A percentile compares a stretch with the other conserved stretches of the same genome.
Evolutionary conservation across 2,888 invertebrate genomes (phyloP).

Genomic region (Microplitis manilae): DNA sequence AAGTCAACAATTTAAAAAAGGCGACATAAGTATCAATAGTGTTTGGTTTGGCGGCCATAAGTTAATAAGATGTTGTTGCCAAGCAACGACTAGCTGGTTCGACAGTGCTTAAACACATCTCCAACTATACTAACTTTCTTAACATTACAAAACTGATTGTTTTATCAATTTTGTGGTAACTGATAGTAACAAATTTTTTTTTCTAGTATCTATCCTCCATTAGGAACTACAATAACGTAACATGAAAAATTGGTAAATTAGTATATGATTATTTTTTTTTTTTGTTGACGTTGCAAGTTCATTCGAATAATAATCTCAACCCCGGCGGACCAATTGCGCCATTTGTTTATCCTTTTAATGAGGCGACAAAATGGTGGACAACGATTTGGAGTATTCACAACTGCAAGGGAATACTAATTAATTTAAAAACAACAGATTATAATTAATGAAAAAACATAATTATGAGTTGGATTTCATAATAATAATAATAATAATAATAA

Average conservation of each 20-base stretch:
- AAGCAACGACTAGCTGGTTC: constrained; percentile 66
- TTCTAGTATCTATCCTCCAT: background rate
- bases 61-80: constrained; percentile 62
- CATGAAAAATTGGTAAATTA: constrained; percentile 17
- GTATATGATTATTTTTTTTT: background rate
- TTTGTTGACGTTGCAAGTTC: constrained; percentile 48
- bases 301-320: constrained; percentile 56
- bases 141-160: constrained; percentile 32
- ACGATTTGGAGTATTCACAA: constrained; percentile 43
- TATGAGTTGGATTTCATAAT: background rate
- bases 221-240: constrained; percentile 39
- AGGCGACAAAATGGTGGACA: constrained; percentile 65
- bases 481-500: background rate
- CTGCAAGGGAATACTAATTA: constrained; percentile 22
- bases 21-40: constrained; percentile 35
- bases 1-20: constrained; percentile 27
- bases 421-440: background rate
- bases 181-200: constrained; percentile 5
- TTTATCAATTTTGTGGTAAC: constrained; percentile 26
- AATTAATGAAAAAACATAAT: background rate
- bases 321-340: constrained; percentile 56
- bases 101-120: constrained; percentile 59
- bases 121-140: constrained; percentile 30
- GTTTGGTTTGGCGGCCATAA: constrained; percentile 40
- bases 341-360: constrained; percentile 66